These are phyloP conservation scores for Trichogramma evanescens DNA, from an alignment of 2,888 invertebrate species.

Conservation along the genomic window DNA sequence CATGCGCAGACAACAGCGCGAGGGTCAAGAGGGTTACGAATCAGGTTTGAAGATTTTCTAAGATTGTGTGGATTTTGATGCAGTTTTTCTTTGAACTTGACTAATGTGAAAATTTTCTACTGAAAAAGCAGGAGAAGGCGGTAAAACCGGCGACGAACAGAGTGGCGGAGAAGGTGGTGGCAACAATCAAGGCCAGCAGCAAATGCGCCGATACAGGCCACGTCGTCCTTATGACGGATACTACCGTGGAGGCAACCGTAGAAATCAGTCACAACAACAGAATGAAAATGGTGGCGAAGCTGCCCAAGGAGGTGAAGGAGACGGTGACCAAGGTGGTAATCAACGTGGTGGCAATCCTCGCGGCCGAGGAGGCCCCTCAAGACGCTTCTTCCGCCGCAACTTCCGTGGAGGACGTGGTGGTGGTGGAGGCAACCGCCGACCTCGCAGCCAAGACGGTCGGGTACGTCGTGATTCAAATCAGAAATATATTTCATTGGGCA, in stretches of 20 bases:
- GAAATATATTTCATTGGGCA: background rate
- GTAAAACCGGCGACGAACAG: constrained; percentile 45
- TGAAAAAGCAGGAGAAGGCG: constrained; percentile 44
- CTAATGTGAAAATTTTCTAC: background rate
- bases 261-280: constrained; percentile 39
- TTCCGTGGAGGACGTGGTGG: constrained; percentile 63
- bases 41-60: constrained; percentile 30
- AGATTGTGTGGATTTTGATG: no score
- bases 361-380: constrained; percentile 49
- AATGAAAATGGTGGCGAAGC: constrained; percentile 45
- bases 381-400: constrained; percentile 69
- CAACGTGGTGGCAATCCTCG: constrained; percentile 34
- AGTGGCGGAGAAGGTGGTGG: constrained; percentile 43
- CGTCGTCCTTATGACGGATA: constrained; percentile 48
- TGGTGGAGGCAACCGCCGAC: constrained; percentile 50
- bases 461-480: constrained; percentile 25
- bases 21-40: constrained; percentile 44
- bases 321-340: constrained; percentile 39
- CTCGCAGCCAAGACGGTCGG: constrained; percentile 52
- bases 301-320: constrained; percentile 38
- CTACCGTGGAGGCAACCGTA: constrained; percentile 47
- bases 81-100: background rate
- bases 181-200: constrained; percentile 27
- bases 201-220: constrained; percentile 49
- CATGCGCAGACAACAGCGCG: constrained; percentile 53